Evolutionary conservation across 1,140 invertebrate species (phyloP), one percentile per base, ranked within the genome.

Genomic region (Drosophila pachea): DNA sequence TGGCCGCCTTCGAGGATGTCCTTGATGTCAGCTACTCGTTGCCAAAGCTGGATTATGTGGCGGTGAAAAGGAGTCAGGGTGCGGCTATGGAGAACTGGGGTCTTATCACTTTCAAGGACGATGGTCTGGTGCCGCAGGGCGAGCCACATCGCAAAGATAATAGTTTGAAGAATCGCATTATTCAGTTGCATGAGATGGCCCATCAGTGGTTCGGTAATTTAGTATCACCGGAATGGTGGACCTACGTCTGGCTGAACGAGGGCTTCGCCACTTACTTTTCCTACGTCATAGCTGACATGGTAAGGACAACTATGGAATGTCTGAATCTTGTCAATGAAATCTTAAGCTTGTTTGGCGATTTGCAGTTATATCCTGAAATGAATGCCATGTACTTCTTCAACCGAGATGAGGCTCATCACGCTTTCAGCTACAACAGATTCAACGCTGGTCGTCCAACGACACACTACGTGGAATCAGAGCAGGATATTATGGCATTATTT

Each of bases 1-100:
- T 93, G 66, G 68, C 89, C 1, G 89, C 88, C n/a, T 59, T 92
- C 4, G 90, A 92, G 71, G 84, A 90, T 8, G 92, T 92, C 68
- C 91, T 90, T 16, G 84, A 91, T 2, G 84, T 92, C 0, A 60
- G 61, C 2, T 93, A 92, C 65, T 76, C 82, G 0, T 78, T 92
- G 47, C 86, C 87, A 2, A 94, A 94, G 76, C 74, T 93, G 75
- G 93, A 94, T 88, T 92, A 95, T 74, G 92, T 94, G 11, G 95
- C 94, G 0, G 91, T 96, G 6, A 94, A 95, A 5, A 94, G 95
- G 84, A 95, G 95, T 75, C 91, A 91, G n/a, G 92, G 93, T 31
- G 94, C 94, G 1, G 95, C 95, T 11, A 96, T 96, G 95, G 95
- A 96, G 87, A 95, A 96, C 90, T 96, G 95, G 95, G 95, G 94